These are phyloP conservation scores for Apodemus sylvaticus DNA, from an alignment of 2,113 vertebrate species.

Conservation along the genomic window DNA sequence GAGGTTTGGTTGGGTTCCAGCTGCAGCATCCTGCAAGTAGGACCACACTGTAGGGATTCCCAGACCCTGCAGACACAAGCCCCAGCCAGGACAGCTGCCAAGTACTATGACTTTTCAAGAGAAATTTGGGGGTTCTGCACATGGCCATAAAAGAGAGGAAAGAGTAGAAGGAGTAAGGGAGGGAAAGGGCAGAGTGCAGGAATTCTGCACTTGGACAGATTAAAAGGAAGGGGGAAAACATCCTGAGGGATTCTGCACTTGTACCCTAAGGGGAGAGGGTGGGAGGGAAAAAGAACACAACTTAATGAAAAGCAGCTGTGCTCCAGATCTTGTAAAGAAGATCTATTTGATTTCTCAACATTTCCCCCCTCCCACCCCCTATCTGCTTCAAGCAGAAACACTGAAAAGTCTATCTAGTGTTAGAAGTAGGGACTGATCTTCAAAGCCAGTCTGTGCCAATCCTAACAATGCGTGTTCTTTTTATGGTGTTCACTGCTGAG, in stretches of 20 bases:
- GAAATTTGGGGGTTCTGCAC: neutral
- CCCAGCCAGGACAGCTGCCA: neutral
- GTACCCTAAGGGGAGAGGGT: neutral
- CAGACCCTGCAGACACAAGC: neutral
- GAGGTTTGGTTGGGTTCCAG: neutral
- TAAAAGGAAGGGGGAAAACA: neutral
- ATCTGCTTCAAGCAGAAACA: conserved; percentile 28
- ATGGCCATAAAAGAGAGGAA: conserved; percentile 23
- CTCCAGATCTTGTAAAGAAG: neutral
- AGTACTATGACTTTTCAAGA: neutral
- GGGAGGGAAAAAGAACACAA: neutral
- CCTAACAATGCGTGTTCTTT: conserved; percentile 42
- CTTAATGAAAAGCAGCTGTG: conserved; percentile 4
- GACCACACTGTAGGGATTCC: neutral
- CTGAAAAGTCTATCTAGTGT: neutral
- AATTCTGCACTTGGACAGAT: neutral
- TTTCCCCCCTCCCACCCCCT: neutral
- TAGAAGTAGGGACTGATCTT: conserved; percentile 40
- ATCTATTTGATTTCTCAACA: neutral
- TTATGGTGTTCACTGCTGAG: conserved; percentile 49
- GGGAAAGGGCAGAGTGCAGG: neutral
- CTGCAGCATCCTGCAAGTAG: neutral
- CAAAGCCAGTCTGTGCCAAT: conserved; percentile 47
- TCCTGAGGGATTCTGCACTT: neutral
- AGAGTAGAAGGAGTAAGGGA: neutral